Evolutionary conservation across 2,888 invertebrate species (phyloP).

Genomic region (Phrixothrix hirtus): DNA sequence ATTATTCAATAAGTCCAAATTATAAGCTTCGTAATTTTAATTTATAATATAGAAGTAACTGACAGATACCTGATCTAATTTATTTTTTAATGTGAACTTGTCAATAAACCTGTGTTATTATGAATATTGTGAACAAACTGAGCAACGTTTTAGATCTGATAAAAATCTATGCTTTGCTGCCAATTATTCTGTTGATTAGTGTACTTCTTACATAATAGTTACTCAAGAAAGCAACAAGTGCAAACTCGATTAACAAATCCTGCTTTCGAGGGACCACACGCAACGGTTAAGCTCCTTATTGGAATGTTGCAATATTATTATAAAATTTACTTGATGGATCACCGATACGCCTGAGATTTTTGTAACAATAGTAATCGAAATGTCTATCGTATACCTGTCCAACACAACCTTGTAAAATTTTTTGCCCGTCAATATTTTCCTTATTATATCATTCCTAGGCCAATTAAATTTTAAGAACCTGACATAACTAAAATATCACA

Average conservation of each 20-base stretch:
- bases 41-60: too few relatives aligned
- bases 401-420: conserved; percentile 16
- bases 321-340: conserved; percentile 24
- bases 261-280: conserved; percentile 17
- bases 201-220: conserved; percentile 8
- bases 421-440: conserved; percentile 15
- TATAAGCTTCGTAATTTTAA: too few relatives aligned
- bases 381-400: conserved; percentile 14
- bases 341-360: conserved; percentile 23
- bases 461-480: conserved; percentile 12
- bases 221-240: conserved; percentile 10
- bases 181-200: conserved; percentile 8
- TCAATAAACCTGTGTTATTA: not conserved
- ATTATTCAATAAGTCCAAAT: too few relatives aligned
- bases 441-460: conserved; percentile 9
- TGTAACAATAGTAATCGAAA: conserved; percentile 21
- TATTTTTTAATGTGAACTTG: not conserved
- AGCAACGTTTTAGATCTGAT: conserved; percentile 1
- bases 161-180: conserved; percentile 4
- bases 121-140: conserved; percentile 1
- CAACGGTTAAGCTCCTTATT: conserved; percentile 7
- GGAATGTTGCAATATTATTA: conserved; percentile 24
- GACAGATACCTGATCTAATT: not conserved
- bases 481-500: conserved; percentile 24
- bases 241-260: not conserved